A percentile compares a stretch with the other conserved stretches of the same genome.
Evolutionary conservation across 1,140 invertebrate genomes (phyloP).

Genomic region (Listronotus oregonensis): DNA sequence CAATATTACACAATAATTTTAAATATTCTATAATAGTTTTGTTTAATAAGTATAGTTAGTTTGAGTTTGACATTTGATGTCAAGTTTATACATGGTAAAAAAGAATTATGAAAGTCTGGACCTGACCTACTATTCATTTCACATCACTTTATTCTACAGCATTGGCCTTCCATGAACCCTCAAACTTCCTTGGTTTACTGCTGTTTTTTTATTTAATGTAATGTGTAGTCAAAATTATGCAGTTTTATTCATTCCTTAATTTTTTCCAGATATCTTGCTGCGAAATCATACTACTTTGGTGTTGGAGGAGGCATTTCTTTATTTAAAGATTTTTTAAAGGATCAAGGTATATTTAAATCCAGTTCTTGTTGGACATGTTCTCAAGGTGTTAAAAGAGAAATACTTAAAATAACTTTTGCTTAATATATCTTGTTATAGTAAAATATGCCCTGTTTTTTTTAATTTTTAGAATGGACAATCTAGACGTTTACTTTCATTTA

Average conservation of each 20-base stretch:
- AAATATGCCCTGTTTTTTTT: not conserved
- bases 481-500: conserved; percentile 10
- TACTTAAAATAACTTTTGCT: conserved; percentile 30
- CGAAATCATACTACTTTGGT: conserved; percentile 89
- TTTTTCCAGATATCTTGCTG: conserved; percentile 68
- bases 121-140: too few relatives aligned
- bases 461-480: conserved; percentile 7
- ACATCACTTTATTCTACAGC: too few relatives aligned
- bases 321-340: conserved; percentile 64
- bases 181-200: too few relatives aligned
- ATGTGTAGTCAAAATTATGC: too few relatives aligned
- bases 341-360: conserved; percentile 27
- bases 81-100: too few relatives aligned
- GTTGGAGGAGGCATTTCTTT: conserved; percentile 80
- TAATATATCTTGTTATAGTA: not conserved
- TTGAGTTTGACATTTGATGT: too few relatives aligned
- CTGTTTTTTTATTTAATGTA: too few relatives aligned
- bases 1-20: too few relatives aligned
- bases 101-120: too few relatives aligned
- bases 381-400: conserved; percentile 36
- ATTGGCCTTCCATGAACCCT: too few relatives aligned
- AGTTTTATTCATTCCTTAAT: conserved; percentile 8
- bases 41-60: too few relatives aligned
- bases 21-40: too few relatives aligned
- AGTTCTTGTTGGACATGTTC: conserved; percentile 24